Percentiles rank a stretch among this genome's conserved stretches.
phyloP scores from a whole-genome alignment of 2,888 invertebrate species.

The Ennomos fuscantarius region DNA sequence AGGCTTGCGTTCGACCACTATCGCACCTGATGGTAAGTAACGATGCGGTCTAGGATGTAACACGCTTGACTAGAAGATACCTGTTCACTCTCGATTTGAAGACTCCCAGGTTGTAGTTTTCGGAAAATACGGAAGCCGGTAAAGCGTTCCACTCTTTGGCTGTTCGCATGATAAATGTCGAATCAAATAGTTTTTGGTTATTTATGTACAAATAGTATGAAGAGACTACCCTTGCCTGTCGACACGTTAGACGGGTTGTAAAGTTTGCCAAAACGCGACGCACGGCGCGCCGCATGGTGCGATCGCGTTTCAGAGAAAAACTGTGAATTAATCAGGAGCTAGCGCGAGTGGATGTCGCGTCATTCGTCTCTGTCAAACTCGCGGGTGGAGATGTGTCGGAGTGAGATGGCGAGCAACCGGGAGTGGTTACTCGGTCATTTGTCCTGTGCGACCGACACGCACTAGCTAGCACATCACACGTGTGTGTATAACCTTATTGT shows the following conservation, averaged over 20 bases:
- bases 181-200: too few species aligned
- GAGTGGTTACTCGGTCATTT: slow-evolving; percentile 77
- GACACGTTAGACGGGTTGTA: slow-evolving; percentile 62
- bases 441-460: slow-evolving; percentile 71
- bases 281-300: slow-evolving; percentile 59
- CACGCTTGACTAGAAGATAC: too few species aligned
- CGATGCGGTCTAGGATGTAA: too few species aligned
- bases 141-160: too few species aligned
- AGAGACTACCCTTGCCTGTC: slow-evolving; percentile 45
- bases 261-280: slow-evolving; percentile 69
- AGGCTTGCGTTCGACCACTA: too few species aligned
- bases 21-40: too few species aligned
- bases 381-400: slow-evolving; percentile 55
- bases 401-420: slow-evolving; percentile 66
- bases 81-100: too few species aligned
- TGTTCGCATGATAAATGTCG: too few species aligned
- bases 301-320: slow-evolving; percentile 77
- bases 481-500: slow-evolving; percentile 54
- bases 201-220: slow-evolving; percentile 39
- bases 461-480: slow-evolving; percentile 54
- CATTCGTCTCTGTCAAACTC: slow-evolving; percentile 72
- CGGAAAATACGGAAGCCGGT: too few species aligned
- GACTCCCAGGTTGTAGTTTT: too few species aligned
- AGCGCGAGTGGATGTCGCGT: slow-evolving; percentile 67
- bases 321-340: slow-evolving; percentile 78